Percentiles rank a stretch among this genome's conserved stretches.
Evolutionary conservation across 1,140 invertebrate species (phyloP).

Genomic region (Diachasma alloeum): DNA sequence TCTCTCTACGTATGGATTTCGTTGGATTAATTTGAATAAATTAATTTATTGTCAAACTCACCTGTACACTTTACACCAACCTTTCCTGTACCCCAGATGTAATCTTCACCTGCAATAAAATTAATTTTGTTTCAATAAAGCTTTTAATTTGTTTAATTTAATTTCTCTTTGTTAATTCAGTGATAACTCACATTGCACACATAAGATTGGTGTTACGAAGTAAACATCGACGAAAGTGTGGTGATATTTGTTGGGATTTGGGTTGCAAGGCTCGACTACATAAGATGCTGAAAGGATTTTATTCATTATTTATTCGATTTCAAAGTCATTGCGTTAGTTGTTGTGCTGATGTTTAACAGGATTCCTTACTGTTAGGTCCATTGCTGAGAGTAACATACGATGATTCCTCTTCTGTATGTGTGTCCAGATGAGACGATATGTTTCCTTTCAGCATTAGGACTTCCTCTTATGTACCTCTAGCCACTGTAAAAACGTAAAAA

Average conservation of each 20-base stretch:
- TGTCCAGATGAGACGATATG: conserved; percentile 58
- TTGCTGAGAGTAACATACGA: conserved; percentile 61
- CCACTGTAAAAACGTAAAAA: conserved; percentile 37
- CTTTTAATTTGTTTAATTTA: conserved; percentile 14
- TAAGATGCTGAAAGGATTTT: conserved; percentile 44
- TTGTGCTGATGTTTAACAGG: conserved; percentile 7
- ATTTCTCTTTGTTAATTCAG: conserved; percentile 21
- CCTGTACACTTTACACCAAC: conserved; percentile 67
- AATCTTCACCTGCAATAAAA: conserved; percentile 67
- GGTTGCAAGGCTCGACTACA: conserved; percentile 49
- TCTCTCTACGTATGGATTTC: background rate
- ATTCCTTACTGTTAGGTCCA: conserved; percentile 55
- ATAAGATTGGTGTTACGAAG: conserved; percentile 66
- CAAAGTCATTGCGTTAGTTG: background rate
- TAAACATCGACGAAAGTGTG: conserved; percentile 59
- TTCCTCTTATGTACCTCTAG: conserved; percentile 55
- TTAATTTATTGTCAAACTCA: conserved; percentile 44
- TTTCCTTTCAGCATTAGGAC: conserved; percentile 65
- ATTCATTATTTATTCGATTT: background rate
- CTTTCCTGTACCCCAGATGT: conserved; percentile 71
- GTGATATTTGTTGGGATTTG: conserved; percentile 41
- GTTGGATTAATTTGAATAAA: background rate
- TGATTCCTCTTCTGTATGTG: conserved; percentile 59
- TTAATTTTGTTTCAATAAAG: conserved; percentile 25
- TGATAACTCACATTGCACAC: conserved; percentile 64